A percentile compares a stretch with the other conserved stretches of the same genome.
phyloP scores from a whole-genome alignment of 2,888 invertebrate genomes.

The Andrena bicolor region DNA sequence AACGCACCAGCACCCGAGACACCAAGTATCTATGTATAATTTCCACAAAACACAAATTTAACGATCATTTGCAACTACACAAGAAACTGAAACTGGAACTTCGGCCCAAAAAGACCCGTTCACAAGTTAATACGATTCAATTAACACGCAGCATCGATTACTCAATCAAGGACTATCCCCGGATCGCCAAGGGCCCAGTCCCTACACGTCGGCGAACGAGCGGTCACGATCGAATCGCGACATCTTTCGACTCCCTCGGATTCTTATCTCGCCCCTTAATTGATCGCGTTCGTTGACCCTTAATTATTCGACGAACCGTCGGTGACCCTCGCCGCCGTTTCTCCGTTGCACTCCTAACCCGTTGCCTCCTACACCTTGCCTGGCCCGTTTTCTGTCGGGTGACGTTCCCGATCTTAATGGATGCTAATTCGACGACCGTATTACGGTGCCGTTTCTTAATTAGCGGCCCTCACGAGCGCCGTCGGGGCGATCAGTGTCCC shows the following conservation, averaged over 20 bases:
- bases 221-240: constrained; percentile 66
- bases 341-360: not conserved
- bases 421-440: constrained; percentile 78
- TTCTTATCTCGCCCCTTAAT: constrained; percentile 70
- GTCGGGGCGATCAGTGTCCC: constrained; percentile 64
- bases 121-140: constrained; percentile 36
- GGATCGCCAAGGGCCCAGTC: constrained; percentile 2
- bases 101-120: not conserved
- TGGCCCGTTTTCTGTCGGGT: constrained; percentile 64
- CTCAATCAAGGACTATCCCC: constrained; percentile 56
- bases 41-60: no score
- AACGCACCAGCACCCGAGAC: no score
- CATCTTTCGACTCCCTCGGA: constrained; percentile 63
- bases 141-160: constrained; percentile 52
- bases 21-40: no score
- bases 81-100: no score
- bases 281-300: constrained; percentile 73
- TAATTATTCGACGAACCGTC: constrained; percentile 72
- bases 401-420: constrained; percentile 70
- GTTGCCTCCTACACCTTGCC: constrained; percentile 58
- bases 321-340: constrained; percentile 53
- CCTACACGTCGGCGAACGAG: constrained; percentile 41
- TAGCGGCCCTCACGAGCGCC: constrained; percentile 70
- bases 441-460: constrained; percentile 76
- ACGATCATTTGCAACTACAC: no score